Evolutionary conservation across 2,113 vertebrate species (phyloP), one percentile per base, ranked within the genome.

Genomic region (Chloropsis hardwickii): DNA sequence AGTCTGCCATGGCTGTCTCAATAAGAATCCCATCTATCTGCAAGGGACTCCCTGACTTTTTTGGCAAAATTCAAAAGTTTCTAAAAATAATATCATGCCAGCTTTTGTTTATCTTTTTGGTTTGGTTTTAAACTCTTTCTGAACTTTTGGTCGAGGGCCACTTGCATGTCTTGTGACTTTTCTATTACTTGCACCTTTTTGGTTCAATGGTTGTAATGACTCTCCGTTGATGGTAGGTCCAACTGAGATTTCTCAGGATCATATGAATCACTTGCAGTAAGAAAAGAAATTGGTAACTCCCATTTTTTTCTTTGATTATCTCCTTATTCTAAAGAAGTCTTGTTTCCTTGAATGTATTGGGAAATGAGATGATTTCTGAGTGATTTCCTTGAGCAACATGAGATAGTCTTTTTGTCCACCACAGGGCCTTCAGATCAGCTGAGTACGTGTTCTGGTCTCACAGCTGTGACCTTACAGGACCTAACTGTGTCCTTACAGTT

Each of bases 71-170:
- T 14, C 7, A 27, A 11, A 47, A 28, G 9, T 47, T 71, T 47
- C 18, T 90, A 66, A 62, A 66, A 47, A 51, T 66, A 53, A 3
- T 39, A 53, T 33, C 79, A 19, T 61, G 25, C 25, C 15, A 20
- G 11, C 21, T 92, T 79, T 83, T 37, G 10, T 48, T 80, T 42
- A 28, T 53, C 1, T 2, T 42, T 86, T 94, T 83, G 29, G 10
- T 61, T 80, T 83, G 47, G 10, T 76, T 90, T 80, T 61, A 66
- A 80, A 47, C 13, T 61, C 21, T 57, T 53, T 33, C 31, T 72
- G 31, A 48, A 10, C 12, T 58, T 31, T 48, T 62, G 9, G 3
- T 42, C 0, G 0, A 74, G 14, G 17, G 40, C 61, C 12, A 21
- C n/a, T 61, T 62, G 23, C 10, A 6, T n/a, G 19, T 45, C 13